Conservation (phyloP, 1,140 invertebrate species). For the Leptinotarsa defecta region DNA sequence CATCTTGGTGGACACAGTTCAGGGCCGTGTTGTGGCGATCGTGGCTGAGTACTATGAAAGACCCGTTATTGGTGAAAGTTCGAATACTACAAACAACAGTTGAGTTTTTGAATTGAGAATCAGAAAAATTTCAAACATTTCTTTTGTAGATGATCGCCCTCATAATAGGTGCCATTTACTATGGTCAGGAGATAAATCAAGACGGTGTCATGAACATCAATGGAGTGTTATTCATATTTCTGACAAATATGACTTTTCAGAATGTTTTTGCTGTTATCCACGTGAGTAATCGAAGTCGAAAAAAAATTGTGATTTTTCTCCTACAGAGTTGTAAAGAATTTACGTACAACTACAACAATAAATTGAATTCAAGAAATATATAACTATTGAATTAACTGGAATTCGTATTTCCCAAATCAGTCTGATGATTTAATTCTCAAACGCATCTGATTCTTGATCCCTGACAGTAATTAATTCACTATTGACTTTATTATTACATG, state of each 20-base stretch:
- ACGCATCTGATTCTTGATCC: too few species aligned
- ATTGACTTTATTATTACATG: too few species aligned
- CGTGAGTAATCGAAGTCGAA: slow-evolving; percentile 63
- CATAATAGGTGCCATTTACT: slow-evolving; percentile 88
- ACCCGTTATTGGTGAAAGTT: slow-evolving; percentile 88
- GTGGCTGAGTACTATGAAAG: slow-evolving; percentile 84
- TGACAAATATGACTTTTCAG: slow-evolving; percentile 93
- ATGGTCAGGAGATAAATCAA: slow-evolving; percentile 80
- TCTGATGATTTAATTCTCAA: too few species aligned
- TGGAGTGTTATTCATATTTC: slow-evolving; percentile 90
- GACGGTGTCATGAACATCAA: slow-evolving; percentile 95
- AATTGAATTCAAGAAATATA: too few species aligned
- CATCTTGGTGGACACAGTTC: slow-evolving; percentile 87
- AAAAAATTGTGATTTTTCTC: not conserved
- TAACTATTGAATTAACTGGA: too few species aligned
- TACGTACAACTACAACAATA: too few species aligned
- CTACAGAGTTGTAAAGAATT: not conserved
- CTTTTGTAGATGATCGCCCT: slow-evolving; percentile 78
- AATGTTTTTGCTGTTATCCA: slow-evolving; percentile 88
- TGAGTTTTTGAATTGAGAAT: not conserved
- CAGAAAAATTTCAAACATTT: slow-evolving; percentile 22
- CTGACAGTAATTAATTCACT: too few species aligned
- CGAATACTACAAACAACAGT: slow-evolving; percentile 71
- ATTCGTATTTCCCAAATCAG: too few species aligned
- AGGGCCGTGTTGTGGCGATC: slow-evolving; percentile 87